phyloP scores from a whole-genome alignment of 2,113 vertebrate species.

The Geococcyx californianus region DNA sequence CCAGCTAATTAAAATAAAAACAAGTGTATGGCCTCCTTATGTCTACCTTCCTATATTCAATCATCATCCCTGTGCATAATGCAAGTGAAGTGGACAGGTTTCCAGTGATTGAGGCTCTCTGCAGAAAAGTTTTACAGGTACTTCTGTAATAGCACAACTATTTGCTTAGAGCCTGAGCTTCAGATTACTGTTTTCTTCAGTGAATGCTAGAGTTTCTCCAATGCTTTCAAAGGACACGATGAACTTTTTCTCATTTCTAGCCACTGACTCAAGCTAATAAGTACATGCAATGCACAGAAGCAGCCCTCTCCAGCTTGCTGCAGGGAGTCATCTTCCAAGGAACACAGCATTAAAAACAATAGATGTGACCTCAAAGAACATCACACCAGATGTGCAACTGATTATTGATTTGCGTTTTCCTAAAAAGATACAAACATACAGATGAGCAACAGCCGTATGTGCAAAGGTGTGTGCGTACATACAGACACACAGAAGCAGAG shows the following conservation, averaged over 20 bases:
- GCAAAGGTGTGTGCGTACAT: neutral
- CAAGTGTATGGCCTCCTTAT: neutral
- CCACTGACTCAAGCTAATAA: neutral
- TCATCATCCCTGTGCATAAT: neutral
- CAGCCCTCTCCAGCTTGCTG: neutral
- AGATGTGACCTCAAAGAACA: neutral
- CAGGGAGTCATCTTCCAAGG: neutral
- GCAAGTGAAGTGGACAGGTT: neutral
- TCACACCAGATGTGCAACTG: neutral
- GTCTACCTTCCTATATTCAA: neutral
- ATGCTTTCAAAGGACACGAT: neutral
- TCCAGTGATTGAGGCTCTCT: neutral
- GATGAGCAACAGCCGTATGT: accelerated
- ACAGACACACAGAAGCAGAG: accelerated
- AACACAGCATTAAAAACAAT: accelerated
- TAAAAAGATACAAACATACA: neutral
- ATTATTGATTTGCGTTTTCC: neutral
- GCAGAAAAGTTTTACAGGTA: neutral
- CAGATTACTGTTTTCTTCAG: neutral
- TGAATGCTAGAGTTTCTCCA: neutral
- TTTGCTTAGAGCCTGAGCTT: neutral
- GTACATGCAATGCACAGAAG: neutral
- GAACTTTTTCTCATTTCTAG: neutral
- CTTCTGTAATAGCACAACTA: neutral
- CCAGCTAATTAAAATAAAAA: neutral